Percentiles rank a stretch among this genome's conserved stretches.
phyloP scores from a whole-genome alignment of 2,888 invertebrate species.

The Dryadula phaetusa region DNA sequence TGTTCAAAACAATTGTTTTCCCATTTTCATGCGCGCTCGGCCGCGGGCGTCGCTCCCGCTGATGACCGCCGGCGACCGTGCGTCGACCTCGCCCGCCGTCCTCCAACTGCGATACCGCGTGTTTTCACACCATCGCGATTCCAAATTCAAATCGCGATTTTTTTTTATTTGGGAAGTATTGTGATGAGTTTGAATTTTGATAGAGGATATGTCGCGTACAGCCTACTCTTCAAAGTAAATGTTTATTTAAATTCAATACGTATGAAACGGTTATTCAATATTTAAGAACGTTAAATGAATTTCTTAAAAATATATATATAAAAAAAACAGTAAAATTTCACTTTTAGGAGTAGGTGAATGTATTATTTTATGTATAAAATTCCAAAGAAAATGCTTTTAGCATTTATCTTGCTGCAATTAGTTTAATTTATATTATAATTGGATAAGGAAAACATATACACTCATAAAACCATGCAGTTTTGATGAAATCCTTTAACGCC shows the following conservation, averaged over 20 bases:
- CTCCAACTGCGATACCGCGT: constrained; percentile 55
- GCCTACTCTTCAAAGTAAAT: background rate
- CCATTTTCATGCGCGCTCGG: constrained; percentile 61
- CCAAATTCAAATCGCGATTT: constrained; percentile 48
- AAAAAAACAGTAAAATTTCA: too few species aligned
- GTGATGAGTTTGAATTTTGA: too few species aligned
- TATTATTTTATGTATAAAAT: too few species aligned
- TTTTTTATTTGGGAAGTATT: constrained; percentile 10
- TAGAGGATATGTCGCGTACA: background rate
- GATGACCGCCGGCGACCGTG: constrained; percentile 64
- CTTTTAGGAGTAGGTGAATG: too few species aligned
- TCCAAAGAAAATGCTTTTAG: too few species aligned
- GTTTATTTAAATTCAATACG: too few species aligned
- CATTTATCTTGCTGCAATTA: too few species aligned
- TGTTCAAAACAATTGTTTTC: constrained; percentile 70
- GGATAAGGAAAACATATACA: too few species aligned
- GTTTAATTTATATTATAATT: too few species aligned
- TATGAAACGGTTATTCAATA: too few species aligned
- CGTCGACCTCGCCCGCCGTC: constrained; percentile 63
- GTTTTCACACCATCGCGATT: constrained; percentile 55
- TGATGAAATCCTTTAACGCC: background rate
- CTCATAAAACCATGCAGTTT: background rate
- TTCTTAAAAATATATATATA: too few species aligned
- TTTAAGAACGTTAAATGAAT: too few species aligned
- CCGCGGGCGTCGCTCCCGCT: constrained; percentile 57